Percentiles rank a stretch among this genome's conserved stretches.
These are phyloP conservation scores for Sialis lutaria DNA, from an alignment of 2,888 invertebrate species.

Conservation along the genomic window DNA sequence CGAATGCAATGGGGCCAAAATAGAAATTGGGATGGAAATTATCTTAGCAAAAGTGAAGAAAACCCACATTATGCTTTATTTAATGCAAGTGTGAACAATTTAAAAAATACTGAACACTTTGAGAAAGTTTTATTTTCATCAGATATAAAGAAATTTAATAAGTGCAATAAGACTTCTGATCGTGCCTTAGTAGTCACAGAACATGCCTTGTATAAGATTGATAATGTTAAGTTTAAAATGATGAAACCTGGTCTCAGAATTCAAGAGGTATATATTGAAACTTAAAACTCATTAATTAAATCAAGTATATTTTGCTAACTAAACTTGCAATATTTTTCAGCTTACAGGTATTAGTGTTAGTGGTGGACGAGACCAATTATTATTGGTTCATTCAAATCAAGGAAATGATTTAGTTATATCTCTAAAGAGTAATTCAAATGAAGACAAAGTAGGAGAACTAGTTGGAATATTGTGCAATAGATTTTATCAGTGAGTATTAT, in stretches of 20 bases:
- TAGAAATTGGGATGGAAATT: constrained; percentile 73
- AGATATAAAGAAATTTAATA: constrained; percentile 50
- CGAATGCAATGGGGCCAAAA: constrained; percentile 55
- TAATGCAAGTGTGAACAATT: constrained; percentile 44
- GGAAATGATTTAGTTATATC: constrained; percentile 85
- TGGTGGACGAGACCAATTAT: constrained; percentile 71
- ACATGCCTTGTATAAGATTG: constrained; percentile 69
- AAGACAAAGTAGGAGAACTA: constrained; percentile 75
- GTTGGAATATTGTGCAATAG: constrained; percentile 64
- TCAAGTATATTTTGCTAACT: constrained; percentile 4
- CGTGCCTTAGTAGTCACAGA: constrained; percentile 81
- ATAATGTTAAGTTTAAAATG: constrained; percentile 68
- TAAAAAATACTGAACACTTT: constrained; percentile 50
- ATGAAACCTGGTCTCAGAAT: constrained; percentile 73
- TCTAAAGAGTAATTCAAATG: constrained; percentile 29
- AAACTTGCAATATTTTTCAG: constrained; percentile 23
- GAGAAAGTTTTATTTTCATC: constrained; percentile 44
- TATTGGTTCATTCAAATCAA: constrained; percentile 69
- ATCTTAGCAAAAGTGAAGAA: constrained; percentile 47
- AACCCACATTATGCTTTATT: constrained; percentile 48
- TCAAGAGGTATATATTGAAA: constrained; percentile 38
- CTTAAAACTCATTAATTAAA: not conserved
- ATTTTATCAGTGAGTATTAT: constrained; percentile 51
- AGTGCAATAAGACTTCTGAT: constrained; percentile 49
- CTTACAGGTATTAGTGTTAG: constrained; percentile 74